A percentile compares a stretch with the other conserved stretches of the same genome.
phyloP scores from a whole-genome alignment of 2,113 vertebrate species.

The Gymnorhina tibicen region DNA sequence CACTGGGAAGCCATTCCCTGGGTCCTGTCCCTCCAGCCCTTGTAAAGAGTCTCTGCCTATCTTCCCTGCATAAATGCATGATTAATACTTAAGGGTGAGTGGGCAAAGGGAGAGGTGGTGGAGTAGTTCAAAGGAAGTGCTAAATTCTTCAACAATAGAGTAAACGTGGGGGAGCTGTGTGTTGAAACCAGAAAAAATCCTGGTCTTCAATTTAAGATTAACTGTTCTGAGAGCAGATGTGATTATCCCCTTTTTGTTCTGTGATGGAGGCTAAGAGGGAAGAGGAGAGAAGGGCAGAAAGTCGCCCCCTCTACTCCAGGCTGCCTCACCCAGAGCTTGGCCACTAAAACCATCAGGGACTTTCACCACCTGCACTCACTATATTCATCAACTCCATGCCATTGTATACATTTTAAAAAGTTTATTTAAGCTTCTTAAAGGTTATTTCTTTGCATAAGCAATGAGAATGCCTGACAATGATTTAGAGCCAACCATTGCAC shows the following conservation, averaged over 20 bases:
- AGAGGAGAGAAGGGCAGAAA: background rate
- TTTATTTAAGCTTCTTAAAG: background rate
- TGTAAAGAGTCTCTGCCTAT: background rate
- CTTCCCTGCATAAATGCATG: background rate
- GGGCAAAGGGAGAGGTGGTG: background rate
- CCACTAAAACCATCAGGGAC: background rate
- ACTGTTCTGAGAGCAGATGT: background rate
- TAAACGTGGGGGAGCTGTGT: fast-evolving
- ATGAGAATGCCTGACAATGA: background rate
- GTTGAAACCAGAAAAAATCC: background rate
- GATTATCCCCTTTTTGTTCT: background rate
- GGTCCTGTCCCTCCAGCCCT: background rate
- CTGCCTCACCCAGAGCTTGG: background rate
- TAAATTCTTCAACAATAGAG: background rate
- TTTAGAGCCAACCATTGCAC: background rate
- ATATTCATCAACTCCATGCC: fast-evolving
- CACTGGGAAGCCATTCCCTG: background rate
- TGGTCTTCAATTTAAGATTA: background rate
- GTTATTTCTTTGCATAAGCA: background rate
- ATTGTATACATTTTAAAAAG: background rate
- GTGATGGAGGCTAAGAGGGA: background rate
- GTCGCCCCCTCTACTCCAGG: fast-evolving
- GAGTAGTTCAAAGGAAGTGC: fast-evolving
- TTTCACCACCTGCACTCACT: background rate
- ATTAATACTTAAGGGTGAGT: background rate